Percentiles rank a stretch among this genome's conserved stretches.
Conservation (phyloP, 2,113 vertebrate species). For the Passer montanus region DNA sequence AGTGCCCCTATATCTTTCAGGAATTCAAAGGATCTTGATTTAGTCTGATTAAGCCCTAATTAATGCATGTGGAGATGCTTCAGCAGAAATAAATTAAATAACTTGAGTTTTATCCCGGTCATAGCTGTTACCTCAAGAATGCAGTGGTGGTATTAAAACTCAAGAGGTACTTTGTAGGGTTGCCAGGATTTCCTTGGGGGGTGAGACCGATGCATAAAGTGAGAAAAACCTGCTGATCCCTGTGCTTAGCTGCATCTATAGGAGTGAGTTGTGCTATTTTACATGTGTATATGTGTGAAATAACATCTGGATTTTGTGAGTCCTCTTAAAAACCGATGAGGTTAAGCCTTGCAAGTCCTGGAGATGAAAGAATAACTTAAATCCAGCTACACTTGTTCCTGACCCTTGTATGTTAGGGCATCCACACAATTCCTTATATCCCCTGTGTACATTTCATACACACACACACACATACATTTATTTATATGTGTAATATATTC, state of each 20-base stretch:
- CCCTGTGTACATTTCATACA: background rate
- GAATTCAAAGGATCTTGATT: background rate
- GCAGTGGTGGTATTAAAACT: background rate
- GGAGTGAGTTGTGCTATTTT: background rate
- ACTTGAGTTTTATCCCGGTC: background rate
- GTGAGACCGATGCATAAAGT: background rate
- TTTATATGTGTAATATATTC: background rate
- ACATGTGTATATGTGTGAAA: background rate
- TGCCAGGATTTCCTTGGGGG: constrained; percentile 34
- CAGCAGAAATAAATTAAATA: background rate
- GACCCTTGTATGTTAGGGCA: background rate
- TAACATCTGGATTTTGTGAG: constrained; percentile 39
- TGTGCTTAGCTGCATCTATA: constrained; percentile 11
- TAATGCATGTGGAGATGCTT: background rate
- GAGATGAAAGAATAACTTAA: background rate
- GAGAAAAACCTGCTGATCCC: constrained; percentile 48
- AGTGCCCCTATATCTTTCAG: background rate
- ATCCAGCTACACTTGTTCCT: background rate
- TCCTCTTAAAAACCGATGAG: background rate
- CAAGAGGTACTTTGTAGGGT: constrained; percentile 1
- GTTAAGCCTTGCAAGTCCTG: background rate
- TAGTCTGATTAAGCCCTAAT: background rate
- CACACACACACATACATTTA: background rate
- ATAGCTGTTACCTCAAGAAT: background rate
- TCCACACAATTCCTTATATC: background rate